These are phyloP conservation scores for Tragelaphus buxtoni DNA, from an alignment of 2,113 vertebrate species.

Conservation along the genomic window DNA sequence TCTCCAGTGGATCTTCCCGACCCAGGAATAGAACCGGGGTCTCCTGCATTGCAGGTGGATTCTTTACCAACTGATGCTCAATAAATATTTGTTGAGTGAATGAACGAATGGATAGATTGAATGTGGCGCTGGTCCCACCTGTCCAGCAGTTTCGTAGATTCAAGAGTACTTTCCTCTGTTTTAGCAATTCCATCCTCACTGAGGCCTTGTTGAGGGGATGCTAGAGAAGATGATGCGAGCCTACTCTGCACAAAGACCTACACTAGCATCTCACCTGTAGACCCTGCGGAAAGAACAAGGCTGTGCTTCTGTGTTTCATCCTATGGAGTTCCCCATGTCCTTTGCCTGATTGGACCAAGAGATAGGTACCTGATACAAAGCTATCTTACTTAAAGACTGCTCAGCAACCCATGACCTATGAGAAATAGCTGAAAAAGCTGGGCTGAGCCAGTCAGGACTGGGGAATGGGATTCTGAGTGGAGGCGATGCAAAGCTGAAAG, in stretches of 20 bases:
- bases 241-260: not conserved
- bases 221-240: not conserved
- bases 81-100: not conserved
- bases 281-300: not conserved
- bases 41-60: not conserved
- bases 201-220: not conserved
- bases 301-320: not conserved
- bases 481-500: not conserved
- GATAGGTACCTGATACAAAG: not conserved
- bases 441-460: not conserved
- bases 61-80: not conserved
- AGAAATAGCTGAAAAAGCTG: not conserved
- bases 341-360: not conserved
- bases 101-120: not conserved
- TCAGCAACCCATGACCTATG: not conserved
- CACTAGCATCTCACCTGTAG: fast-evolving
- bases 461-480: not conserved
- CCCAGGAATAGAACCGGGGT: not conserved
- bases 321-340: not conserved
- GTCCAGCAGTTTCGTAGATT: not conserved
- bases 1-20: not conserved
- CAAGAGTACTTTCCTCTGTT: not conserved
- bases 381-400: not conserved
- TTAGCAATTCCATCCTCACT: not conserved
- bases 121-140: not conserved